Evolutionary conservation across 1,140 invertebrate genomes (phyloP).

Genomic region (Mamestra configurata): DNA sequence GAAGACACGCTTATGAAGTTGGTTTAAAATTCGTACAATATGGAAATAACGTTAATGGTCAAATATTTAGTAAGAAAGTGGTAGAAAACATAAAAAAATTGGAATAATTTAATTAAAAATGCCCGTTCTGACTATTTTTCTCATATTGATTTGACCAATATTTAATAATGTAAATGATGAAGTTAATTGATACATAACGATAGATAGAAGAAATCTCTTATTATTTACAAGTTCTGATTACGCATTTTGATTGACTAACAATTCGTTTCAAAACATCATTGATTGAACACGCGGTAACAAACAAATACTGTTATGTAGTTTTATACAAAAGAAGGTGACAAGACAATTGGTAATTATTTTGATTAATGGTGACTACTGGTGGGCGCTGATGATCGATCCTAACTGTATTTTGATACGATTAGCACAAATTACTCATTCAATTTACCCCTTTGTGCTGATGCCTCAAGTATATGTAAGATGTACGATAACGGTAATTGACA

Average conservation of each 20-base stretch:
- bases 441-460: slow-evolving; percentile 27
- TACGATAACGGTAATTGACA: background rate
- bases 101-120: too few species aligned
- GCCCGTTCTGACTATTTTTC: too few species aligned
- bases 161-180: background rate
- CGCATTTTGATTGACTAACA: slow-evolving; percentile 26
- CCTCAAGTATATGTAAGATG: slow-evolving; percentile 9
- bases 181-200: too few species aligned
- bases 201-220: background rate
- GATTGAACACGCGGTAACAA: slow-evolving; percentile 12
- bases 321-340: slow-evolving; percentile 53
- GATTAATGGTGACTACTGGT: slow-evolving; percentile 67
- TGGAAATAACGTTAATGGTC: too few species aligned
- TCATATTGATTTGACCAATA: too few species aligned
- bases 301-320: slow-evolving; percentile 46
- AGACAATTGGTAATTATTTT: slow-evolving; percentile 75
- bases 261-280: slow-evolving; percentile 42
- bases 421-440: slow-evolving; percentile 46
- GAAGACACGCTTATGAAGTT: too few species aligned
- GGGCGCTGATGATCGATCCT: slow-evolving; percentile 54
- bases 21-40: too few species aligned
- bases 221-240: slow-evolving; percentile 13
- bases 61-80: too few species aligned
- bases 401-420: slow-evolving; percentile 49
- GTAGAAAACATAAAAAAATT: too few species aligned